Base-by-base conservation (phyloP, 2,113 vertebrate genomes). In the Cynoglossus semilaevis region DNA sequence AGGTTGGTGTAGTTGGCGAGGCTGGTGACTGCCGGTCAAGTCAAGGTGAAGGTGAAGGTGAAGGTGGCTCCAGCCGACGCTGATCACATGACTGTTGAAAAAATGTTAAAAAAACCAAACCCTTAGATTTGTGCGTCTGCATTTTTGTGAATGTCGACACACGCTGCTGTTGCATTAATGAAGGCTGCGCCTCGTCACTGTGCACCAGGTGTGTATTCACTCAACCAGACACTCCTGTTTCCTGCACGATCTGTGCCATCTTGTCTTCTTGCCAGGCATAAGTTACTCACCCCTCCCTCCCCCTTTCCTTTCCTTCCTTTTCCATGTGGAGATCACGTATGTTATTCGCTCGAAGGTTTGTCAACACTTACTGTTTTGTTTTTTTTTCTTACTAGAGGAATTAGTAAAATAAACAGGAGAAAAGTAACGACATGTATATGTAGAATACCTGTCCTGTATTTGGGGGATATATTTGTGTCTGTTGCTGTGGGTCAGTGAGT, bases 291-390 rank as follows among this genome's bases (percentile, higher is more conserved):
- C 74, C 47, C 82, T 81, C 79, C 72, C 45, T 58, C 52, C 22
- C 5, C 51, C 51, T n/a, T n/a, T n/a, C 65, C 11, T 45, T 17
- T 10, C n/a, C 75, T 79, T 84, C 82, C 72, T 85, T 81, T 82
- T 77, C 80, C 87, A 82, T 84, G 83, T 38, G 81, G 79, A 29
- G 78, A 79, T 70, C 82, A 81, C 79, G 79, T 83, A 82, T 85
- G 77, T 83, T 66, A 13, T 74, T 66, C 66, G 60, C 70, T 56
- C 72, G 74, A 57, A 76, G 80, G 81, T 84, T 79, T 79, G 76
- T 76, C 48, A 14, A 36, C 68, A 53, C 40, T 13, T 43, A 58
- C 57, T 49, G 55, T 15, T 59, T 52, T 76, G 81, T 76, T 82
- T 72, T 67, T 56, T n/a, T n/a, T n/a, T n/a, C n/a, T n/a, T n/a